phyloP scores from a whole-genome alignment of 2,797 vertebrate species.

The Synanceia verrucosa region DNA sequence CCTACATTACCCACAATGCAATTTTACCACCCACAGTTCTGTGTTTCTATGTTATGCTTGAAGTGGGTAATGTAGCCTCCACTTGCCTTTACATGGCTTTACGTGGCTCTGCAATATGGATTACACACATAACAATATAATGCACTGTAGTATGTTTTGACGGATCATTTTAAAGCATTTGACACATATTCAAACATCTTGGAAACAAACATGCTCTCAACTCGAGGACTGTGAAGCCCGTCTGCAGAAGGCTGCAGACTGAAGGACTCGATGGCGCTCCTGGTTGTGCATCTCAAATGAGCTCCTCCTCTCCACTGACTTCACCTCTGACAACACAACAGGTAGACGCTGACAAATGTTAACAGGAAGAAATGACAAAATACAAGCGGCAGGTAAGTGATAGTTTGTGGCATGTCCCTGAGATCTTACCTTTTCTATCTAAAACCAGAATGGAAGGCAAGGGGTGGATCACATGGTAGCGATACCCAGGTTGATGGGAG shows the following conservation, averaged over 20 bases:
- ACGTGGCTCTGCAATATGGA: neutral
- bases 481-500: conserved; percentile 79
- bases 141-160: neutral
- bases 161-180: neutral
- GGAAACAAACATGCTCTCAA: conserved; percentile 11
- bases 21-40: neutral
- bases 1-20: neutral
- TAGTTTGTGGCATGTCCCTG: neutral
- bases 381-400: too few species aligned
- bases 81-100: too few species aligned
- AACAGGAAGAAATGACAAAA: too few species aligned
- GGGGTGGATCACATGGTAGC: conserved; percentile 74
- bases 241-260: conserved; percentile 81
- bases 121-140: neutral
- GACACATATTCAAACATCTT: too few species aligned
- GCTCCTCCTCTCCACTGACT: conserved; percentile 29
- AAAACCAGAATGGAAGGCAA: conserved; percentile 27
- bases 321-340: conserved; percentile 35
- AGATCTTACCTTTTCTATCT: conserved; percentile 36
- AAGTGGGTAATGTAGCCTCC: neutral
- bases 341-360: neutral
- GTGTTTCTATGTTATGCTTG: neutral
- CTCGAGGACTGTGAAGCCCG: neutral
- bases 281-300: conserved; percentile 68
- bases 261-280: conserved; percentile 66